Evolutionary conservation across 2,113 vertebrate species (phyloP), one percentile per base, ranked within the genome.

Genomic region (Stigmatopora nigra): DNA sequence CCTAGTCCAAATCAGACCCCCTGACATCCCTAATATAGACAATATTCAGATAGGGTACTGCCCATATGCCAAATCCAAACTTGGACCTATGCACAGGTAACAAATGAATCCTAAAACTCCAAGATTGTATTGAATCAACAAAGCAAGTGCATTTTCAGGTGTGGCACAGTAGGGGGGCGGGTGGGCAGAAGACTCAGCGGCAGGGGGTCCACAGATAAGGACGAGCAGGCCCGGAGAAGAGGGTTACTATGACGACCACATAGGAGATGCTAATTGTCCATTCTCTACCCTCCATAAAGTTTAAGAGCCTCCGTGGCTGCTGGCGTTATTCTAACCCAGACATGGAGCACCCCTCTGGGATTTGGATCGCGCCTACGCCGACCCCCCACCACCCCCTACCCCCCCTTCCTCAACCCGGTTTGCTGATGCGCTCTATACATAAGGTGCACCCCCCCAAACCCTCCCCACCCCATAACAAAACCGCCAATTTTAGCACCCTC

Each of bases 251-350:
- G 86, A 81, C 82, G 78, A 86, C 80, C 57, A 70, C 15, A 73
- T 80, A 82, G 79, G 81, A 76, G 84, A 86, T 82, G 79, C 87
- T 89, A 88, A 89, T 87, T 89, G 87, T 87, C 86, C 87, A 89
- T 89, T 89, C 84, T 88, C 84, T 86, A 88, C 86, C 83, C 86
- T 70, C 83, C 87, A 88, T 89, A 87, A 89, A 88, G 79, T 89
- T 89, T 88, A 87, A 88, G 82, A 80, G 81, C 84, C 79, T 73
- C 81, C 83, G 78, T 79, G 78, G 78, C 72, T 71, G 84, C 83
- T 73, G 82, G 77, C 83, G 87, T 88, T 89, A 84, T 89, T 84
- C 81, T 84, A 87, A 89, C 79, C 78, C 81, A 80, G 84, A 82
- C 80, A 85, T 80, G 81, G 71, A 86, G 80, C 61, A 74, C 77